Evolutionary conservation across 2,888 invertebrate species (phyloP).

Genomic region (Amblyjoppa proteus): DNA sequence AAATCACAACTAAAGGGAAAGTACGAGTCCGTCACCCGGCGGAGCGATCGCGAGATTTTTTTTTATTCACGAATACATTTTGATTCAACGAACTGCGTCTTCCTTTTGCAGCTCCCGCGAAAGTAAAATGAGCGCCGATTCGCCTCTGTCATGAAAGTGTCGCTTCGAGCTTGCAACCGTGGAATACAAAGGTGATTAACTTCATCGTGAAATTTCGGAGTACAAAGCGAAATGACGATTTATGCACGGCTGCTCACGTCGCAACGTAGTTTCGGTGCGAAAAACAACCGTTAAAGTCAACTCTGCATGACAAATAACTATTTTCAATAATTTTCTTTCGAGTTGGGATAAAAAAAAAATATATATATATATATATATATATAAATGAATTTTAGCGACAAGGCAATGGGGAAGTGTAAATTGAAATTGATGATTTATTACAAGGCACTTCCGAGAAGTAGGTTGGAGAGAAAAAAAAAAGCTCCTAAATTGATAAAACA

Average conservation of each 20-base stretch:
- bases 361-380: too few species aligned
- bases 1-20: conserved; percentile 32
- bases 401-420: not conserved
- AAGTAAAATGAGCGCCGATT: conserved; percentile 7
- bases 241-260: not conserved
- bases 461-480: not conserved
- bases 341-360: not conserved
- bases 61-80: conserved; percentile 33
- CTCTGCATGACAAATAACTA: not conserved
- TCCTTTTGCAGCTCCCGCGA: not conserved
- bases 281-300: not conserved
- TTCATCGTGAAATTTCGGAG: not conserved
- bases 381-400: not conserved
- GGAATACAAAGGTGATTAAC: not conserved
- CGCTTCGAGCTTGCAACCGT: not conserved
- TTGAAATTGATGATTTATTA: conserved; percentile 1
- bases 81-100: not conserved
- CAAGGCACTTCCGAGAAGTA: not conserved
- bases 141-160: not conserved
- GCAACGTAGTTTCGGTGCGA: not conserved
- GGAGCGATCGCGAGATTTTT: conserved; percentile 1
- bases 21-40: conserved; percentile 32
- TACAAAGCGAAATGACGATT: not conserved
- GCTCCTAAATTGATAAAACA: not conserved
- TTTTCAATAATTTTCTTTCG: not conserved